A percentile compares a stretch with the other conserved stretches of the same genome.
Conservation (phyloP, 2,888 invertebrate genomes). For the Augiades crinisus region DNA sequence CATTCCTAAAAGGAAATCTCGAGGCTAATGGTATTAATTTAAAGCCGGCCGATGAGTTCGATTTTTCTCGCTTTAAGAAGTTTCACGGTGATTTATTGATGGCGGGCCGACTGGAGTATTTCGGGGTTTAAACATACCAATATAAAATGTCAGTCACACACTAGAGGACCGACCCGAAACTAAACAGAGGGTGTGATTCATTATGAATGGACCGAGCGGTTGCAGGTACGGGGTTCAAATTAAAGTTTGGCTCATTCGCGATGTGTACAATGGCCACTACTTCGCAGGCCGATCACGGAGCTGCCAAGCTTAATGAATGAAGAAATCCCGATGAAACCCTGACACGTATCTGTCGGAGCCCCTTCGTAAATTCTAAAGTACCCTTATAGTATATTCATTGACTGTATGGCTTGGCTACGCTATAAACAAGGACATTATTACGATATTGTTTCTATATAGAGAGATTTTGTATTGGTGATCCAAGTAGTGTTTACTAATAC, state of each 20-base stretch:
- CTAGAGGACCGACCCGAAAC: conserved; percentile 50
- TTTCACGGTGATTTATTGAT: conserved; percentile 71
- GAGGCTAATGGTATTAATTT: conserved; percentile 80
- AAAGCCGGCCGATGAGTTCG: conserved; percentile 76
- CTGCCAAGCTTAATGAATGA: conserved; percentile 73
- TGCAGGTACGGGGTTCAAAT: conserved; percentile 66
- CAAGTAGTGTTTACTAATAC: too few species aligned
- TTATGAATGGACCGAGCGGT: conserved; percentile 61
- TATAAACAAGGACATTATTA: conserved; percentile 3
- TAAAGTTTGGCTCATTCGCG: conserved; percentile 70
- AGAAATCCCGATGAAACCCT: conserved; percentile 63
- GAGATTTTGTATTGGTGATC: too few species aligned
- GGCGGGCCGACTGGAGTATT: conserved; percentile 30
- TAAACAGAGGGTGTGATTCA: conserved; percentile 69
- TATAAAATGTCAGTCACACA: conserved; percentile 68
- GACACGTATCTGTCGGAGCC: conserved; percentile 54
- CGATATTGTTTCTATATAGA: too few species aligned
- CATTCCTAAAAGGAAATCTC: conserved; percentile 75
- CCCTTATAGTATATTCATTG: conserved; percentile 28
- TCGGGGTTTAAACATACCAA: conserved; percentile 33
- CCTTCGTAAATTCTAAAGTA: conserved; percentile 60
- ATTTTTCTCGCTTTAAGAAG: conserved; percentile 64
- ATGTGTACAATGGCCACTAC: conserved; percentile 58
- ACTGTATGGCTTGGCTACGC: not conserved
- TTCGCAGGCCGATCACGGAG: conserved; percentile 70